Conservation (phyloP, 2,113 vertebrate species). For the Actinemys pallida region DNA sequence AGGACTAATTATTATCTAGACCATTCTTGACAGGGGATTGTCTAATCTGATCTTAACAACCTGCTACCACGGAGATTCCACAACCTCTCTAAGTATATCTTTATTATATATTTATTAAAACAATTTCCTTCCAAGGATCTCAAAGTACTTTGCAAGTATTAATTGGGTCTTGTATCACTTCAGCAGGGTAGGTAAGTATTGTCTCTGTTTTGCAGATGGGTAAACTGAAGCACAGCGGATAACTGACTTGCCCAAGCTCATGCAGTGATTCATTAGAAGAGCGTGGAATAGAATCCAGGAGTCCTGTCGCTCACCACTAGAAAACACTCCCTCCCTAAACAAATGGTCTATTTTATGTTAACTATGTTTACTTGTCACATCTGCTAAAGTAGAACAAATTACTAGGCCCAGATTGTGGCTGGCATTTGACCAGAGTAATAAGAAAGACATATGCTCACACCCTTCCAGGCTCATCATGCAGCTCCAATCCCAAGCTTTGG, state of each 20-base stretch:
- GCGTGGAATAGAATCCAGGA: background rate
- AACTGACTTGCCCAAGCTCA: background rate
- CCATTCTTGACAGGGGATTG: background rate
- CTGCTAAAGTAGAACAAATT: background rate
- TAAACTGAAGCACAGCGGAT: background rate
- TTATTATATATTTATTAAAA: background rate
- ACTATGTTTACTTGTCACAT: rapidly evolving
- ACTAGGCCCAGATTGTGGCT: rapidly evolving
- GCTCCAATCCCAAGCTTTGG: background rate
- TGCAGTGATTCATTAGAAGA: background rate
- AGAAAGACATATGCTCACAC: background rate
- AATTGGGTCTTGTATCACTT: background rate
- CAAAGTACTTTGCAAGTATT: background rate
- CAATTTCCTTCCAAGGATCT: background rate
- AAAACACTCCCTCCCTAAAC: background rate
- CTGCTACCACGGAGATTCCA: background rate
- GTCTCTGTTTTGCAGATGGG: background rate
- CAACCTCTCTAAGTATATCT: background rate
- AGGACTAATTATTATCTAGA: background rate
- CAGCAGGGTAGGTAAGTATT: background rate
- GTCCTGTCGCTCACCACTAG: background rate
- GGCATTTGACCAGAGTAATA: background rate
- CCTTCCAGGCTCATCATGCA: background rate
- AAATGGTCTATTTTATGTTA: background rate
- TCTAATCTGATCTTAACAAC: background rate